Evolutionary conservation across 2,888 invertebrate species (phyloP), one percentile per base, ranked within the genome.

Genomic region (Coelinius sp.): DNA sequence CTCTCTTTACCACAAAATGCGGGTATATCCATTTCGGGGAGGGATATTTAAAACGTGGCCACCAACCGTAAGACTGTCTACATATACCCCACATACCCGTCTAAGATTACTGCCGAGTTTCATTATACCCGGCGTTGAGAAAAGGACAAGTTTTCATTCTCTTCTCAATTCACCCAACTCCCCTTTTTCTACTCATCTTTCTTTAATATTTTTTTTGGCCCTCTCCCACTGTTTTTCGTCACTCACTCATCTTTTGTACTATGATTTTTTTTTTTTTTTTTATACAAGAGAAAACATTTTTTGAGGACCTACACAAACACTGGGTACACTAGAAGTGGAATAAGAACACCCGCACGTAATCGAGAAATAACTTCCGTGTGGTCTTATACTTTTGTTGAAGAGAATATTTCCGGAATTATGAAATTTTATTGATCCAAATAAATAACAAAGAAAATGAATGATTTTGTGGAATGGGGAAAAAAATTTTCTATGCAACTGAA

Each of bases 61-160:
- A 76, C 77, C 75, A 79, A 77, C 76, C 76, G 74, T 78, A 53
- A 77, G n/a, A 53, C 77, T 76, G 75, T 70, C 59, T 75, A 76
- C 78, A 78, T 59, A 59, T 10, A 31, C 59, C 35, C 31, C 79
- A 78, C 78, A 59, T 27, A 20, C 59, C 76, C 80, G 82, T 82
- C 83, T 84, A 83, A 83, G 81, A 84, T 85, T 85, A 83, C 84
- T 78, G 80, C 78, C 79, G 80, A 80, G 79, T 83, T 81, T 81
- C 82, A 83, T 83, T 82, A 84, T 80, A 77, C 76, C 79, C 35
- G 22, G n/a, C 14, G 59, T 59, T 77, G 73, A 75, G 77, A 77
- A 56, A 52, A 62, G 41, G 59, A 59, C 67, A 22, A 71, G 49
- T 59, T 59, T 35, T 20, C 59, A 59, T 59, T 59, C 59, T 59